Evolutionary conservation across 1,140 invertebrate species (phyloP).

Genomic region (Heliconius congener): DNA sequence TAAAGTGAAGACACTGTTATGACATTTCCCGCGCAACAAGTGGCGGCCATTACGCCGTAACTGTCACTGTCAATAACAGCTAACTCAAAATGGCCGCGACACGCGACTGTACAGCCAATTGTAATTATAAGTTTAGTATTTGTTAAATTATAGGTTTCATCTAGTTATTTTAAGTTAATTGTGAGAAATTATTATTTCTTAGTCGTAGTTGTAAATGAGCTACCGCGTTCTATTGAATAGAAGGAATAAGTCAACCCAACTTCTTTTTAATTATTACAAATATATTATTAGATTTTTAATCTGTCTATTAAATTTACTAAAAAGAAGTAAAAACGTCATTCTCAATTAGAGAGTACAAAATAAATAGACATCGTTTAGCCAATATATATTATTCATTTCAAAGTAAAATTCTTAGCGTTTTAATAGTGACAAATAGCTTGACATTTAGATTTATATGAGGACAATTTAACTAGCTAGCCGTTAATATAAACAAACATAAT

Average conservation of each 20-base stretch:
- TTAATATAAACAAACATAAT: background rate
- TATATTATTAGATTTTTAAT: background rate
- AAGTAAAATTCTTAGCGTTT: background rate
- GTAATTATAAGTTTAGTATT: slow-evolving; percentile 49
- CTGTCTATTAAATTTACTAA: background rate
- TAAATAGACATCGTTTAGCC: background rate
- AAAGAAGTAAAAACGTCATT: background rate
- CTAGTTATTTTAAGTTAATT: slow-evolving; percentile 36
- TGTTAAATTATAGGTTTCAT: slow-evolving; percentile 50
- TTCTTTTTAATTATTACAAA: background rate
- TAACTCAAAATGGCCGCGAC: slow-evolving; percentile 60
- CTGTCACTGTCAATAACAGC: slow-evolving; percentile 57
- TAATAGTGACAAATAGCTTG: slow-evolving; percentile 9
- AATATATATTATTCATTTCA: background rate
- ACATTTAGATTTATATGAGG: background rate
- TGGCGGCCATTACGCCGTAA: slow-evolving; percentile 51
- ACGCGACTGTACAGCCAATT: slow-evolving; percentile 53
- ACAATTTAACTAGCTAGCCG: background rate
- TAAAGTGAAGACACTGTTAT: slow-evolving; percentile 37
- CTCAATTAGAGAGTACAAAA: background rate
- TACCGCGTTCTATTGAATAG: background rate
- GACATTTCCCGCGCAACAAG: slow-evolving; percentile 53
- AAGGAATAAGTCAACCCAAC: background rate
- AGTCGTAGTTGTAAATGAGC: slow-evolving; percentile 8
- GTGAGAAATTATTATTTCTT: slow-evolving; percentile 38